A percentile compares a stretch with the other conserved stretches of the same genome.
phyloP scores from a whole-genome alignment of 2,797 vertebrate species.

The Trematomus bernacchii region DNA sequence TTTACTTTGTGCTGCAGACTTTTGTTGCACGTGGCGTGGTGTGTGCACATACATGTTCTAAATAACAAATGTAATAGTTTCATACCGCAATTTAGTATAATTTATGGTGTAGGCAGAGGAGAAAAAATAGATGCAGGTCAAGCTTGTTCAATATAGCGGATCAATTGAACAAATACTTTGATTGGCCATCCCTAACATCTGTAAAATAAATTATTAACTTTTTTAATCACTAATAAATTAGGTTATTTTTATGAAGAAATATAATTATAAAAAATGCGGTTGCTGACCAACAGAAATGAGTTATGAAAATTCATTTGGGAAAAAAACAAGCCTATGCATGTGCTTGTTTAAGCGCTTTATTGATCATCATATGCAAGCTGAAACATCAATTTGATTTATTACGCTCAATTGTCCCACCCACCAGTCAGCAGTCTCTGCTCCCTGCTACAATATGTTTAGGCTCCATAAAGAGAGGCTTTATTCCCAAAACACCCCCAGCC shows the following conservation, averaged over 20 bases:
- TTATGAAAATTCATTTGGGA: background rate
- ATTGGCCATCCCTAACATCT: too few relatives aligned
- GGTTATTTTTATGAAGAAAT: background rate
- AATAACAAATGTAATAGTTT: too few relatives aligned
- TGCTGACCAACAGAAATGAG: conserved; percentile 13
- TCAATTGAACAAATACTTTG: too few relatives aligned
- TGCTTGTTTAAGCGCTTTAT: conserved; percentile 7
- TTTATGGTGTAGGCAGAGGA: too few relatives aligned
- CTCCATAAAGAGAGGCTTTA: conserved; percentile 31
- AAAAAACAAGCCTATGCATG: background rate
- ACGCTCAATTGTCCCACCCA: conserved; percentile 38
- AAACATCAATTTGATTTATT: conserved; percentile 71
- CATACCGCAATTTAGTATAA: too few relatives aligned
- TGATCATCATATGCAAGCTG: conserved; percentile 54
- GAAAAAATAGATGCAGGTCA: too few relatives aligned
- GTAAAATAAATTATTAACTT: too few relatives aligned
- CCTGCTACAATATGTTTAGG: conserved; percentile 48
- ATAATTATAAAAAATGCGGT: background rate
- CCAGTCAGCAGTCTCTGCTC: conserved; percentile 54
- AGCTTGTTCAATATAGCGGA: too few relatives aligned
- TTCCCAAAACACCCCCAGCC: background rate
- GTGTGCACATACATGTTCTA: too few relatives aligned
- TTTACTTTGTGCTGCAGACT: too few relatives aligned
- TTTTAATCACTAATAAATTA: too few relatives aligned
- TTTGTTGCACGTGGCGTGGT: too few relatives aligned